phyloP scores from a whole-genome alignment of 1,140 invertebrate species.

The Brachionus plicatilis region DNA sequence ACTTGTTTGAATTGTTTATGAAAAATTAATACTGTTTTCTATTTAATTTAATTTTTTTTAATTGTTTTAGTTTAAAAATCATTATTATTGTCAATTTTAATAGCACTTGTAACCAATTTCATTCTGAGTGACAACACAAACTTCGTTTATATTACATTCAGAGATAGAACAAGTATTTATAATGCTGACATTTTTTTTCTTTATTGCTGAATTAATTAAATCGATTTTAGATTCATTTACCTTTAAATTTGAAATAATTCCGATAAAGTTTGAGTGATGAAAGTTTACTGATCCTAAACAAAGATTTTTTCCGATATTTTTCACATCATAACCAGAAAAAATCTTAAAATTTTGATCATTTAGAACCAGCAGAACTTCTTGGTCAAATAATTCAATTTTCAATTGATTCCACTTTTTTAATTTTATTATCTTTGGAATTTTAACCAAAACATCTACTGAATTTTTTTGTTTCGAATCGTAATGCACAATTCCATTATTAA shows the following conservation, averaged over 20 bases:
- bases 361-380: neutral
- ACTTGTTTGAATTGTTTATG: neutral
- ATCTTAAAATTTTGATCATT: neutral
- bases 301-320: neutral
- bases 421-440: neutral
- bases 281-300: neutral
- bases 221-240: neutral
- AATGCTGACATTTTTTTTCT: neutral
- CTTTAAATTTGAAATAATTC: neutral
- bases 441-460: neutral
- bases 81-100: neutral
- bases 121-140: neutral
- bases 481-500: neutral
- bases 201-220: neutral
- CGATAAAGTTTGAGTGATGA: neutral
- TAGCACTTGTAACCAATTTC: neutral
- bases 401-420: neutral
- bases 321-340: neutral
- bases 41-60: neutral
- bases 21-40: neutral
- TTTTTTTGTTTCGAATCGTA: neutral
- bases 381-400: neutral
- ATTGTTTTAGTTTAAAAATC: neutral
- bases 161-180: neutral
- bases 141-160: neutral